These are phyloP conservation scores for Notoglanidium macrostoma DNA, from an alignment of 2,797 vertebrate species.

Conservation along the genomic window DNA sequence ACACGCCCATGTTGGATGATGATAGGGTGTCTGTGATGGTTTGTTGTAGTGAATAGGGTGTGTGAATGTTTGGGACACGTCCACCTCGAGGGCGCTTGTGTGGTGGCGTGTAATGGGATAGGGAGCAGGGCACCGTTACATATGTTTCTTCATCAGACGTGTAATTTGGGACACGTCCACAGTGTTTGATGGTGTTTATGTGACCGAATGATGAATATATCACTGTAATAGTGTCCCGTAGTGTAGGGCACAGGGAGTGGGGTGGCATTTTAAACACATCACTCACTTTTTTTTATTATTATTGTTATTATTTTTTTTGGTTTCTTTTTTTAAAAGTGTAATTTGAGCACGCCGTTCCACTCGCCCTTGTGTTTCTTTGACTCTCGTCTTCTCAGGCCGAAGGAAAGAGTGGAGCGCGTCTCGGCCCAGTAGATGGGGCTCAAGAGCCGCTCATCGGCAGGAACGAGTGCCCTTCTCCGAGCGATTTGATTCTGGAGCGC, in stretches of 20 bases:
- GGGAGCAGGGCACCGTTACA: not conserved
- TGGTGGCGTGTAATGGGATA: not conserved
- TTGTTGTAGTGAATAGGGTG: too few relatives aligned
- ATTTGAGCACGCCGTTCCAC: not conserved
- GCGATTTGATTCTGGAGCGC: constrained; percentile 54
- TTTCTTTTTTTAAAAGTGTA: not conserved
- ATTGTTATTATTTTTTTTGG: too few relatives aligned
- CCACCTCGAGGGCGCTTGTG: not conserved
- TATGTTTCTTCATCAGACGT: too few relatives aligned
- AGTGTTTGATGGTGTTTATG: not conserved
- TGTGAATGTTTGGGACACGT: not conserved
- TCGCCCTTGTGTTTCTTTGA: not conserved
- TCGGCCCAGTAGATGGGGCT: constrained; percentile 65
- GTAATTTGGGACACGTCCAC: not conserved
- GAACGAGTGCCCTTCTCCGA: constrained; percentile 45
- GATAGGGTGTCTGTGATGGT: not conserved
- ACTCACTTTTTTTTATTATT: not conserved
- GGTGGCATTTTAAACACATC: not conserved
- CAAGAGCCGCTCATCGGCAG: constrained; percentile 50
- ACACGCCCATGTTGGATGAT: not conserved
- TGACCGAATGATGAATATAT: not conserved
- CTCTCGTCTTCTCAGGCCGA: not conserved
- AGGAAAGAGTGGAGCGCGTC: constrained; percentile 13
- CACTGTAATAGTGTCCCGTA: not conserved
- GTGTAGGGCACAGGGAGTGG: too few relatives aligned